Evolutionary conservation across 2,888 invertebrate species (phyloP).

Genomic region (Phytoseiulus persimilis): DNA sequence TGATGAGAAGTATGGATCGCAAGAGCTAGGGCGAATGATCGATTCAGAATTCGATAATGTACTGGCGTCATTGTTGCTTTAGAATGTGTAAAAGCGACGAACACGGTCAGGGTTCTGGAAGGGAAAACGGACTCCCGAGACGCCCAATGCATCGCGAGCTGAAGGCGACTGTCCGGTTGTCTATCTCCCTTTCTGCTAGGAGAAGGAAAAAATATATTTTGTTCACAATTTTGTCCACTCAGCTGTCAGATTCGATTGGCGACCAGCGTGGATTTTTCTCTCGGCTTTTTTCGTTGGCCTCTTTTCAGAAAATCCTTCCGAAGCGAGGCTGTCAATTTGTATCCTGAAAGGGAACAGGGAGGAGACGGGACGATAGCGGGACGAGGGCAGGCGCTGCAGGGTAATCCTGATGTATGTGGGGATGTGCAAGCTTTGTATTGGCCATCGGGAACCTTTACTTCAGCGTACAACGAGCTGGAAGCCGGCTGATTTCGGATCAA

Average conservation of each 20-base stretch:
- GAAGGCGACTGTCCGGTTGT: not conserved
- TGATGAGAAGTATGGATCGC: too few relatives aligned
- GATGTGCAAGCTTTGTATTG: conserved; percentile 8
- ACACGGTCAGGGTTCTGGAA: not conserved
- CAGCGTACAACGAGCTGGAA: not conserved
- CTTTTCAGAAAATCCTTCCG: conserved; percentile 38
- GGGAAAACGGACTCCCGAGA: not conserved
- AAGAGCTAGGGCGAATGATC: too few relatives aligned
- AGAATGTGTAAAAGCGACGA: too few relatives aligned
- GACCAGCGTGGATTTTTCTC: not conserved
- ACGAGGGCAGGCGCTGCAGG: conserved; percentile 10
- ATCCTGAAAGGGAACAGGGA: conserved; percentile 12
- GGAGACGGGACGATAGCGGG: not conserved
- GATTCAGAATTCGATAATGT: too few relatives aligned
- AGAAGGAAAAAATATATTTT: not conserved
- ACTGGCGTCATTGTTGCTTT: too few relatives aligned
- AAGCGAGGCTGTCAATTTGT: conserved; percentile 38
- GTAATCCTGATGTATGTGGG: conserved; percentile 39
- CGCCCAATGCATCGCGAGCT: not conserved
- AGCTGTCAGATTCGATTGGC: conserved; percentile 38
- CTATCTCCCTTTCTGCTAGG: not conserved
- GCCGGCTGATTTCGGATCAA: not conserved
- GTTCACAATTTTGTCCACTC: conserved; percentile 39
- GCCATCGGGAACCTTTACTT: not conserved
- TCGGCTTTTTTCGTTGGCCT: not conserved